These are phyloP conservation scores for Hypanus sabinus DNA, from an alignment of 2,113 vertebrate genomes.

Conservation along the genomic window DNA sequence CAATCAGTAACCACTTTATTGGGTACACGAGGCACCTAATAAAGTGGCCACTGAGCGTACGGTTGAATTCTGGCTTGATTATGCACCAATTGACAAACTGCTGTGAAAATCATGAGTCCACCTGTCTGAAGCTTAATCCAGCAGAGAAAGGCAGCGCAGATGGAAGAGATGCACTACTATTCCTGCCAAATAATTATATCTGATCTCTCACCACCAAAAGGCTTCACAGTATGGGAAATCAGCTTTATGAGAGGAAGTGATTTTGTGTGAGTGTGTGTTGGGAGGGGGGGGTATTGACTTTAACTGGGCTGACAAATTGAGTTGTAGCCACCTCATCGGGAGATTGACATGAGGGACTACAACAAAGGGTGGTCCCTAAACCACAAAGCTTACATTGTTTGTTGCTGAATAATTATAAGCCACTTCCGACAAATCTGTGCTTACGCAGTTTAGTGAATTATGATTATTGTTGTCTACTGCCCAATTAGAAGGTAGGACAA, in stretches of 20 bases:
- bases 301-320: constrained; percentile 3
- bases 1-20: no score
- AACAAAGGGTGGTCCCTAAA: background rate
- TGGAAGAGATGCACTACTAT: background rate
- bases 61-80: constrained; percentile 18
- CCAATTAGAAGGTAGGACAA: background rate
- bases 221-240: background rate
- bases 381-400: background rate
- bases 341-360: background rate
- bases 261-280: background rate
- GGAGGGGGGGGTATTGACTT: background rate
- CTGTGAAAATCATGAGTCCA: constrained; percentile 34
- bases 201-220: constrained; percentile 24
- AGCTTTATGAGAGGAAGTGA: background rate
- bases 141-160: background rate
- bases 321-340: constrained; percentile 1
- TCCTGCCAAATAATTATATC: constrained; percentile 29
- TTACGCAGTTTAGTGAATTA: background rate
- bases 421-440: background rate
- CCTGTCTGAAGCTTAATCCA: constrained; percentile 19
- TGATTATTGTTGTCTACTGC: background rate
- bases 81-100: constrained; percentile 23
- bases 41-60: no score
- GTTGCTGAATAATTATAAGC: background rate
- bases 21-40: no score